Evolutionary conservation across 2,888 invertebrate genomes (phyloP).

Genomic region (Synergus itoensis): DNA sequence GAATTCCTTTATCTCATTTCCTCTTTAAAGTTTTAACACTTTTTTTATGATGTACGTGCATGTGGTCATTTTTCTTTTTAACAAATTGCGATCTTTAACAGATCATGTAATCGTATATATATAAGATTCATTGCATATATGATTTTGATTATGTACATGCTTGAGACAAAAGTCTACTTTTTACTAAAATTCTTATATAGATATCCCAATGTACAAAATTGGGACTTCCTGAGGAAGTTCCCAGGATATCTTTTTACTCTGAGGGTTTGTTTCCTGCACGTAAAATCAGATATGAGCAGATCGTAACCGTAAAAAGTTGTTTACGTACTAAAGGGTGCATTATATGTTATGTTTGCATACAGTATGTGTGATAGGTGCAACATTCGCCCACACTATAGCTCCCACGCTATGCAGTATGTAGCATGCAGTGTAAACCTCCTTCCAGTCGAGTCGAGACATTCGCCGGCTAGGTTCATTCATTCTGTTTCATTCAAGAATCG

Average conservation of each 20-base stretch:
- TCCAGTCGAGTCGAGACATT: not conserved
- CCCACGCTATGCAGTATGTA: not conserved
- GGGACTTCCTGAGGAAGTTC: too few species aligned
- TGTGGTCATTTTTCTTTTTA: not conserved
- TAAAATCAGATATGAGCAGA: not conserved
- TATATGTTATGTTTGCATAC: too few species aligned
- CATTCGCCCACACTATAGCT: not conserved
- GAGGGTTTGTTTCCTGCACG: not conserved
- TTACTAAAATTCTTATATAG: too few species aligned
- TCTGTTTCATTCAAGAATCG: constrained; percentile 24
- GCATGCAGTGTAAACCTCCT: not conserved
- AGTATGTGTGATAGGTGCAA: not conserved
- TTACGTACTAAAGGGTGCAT: not conserved
- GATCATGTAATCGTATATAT: not conserved
- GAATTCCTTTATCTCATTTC: constrained; percentile 2
- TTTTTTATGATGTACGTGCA: not conserved
- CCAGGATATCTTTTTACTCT: too few species aligned
- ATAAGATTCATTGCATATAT: too few species aligned
- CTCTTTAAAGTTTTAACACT: not conserved
- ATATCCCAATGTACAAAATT: too few species aligned
- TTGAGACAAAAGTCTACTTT: too few species aligned
- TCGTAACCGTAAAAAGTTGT: not conserved
- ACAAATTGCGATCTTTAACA: not conserved
- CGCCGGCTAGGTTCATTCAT: constrained; percentile 19
- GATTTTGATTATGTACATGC: too few species aligned